Conservation (phyloP, 1,140 invertebrate genomes). For the Copidosoma floridanum region DNA sequence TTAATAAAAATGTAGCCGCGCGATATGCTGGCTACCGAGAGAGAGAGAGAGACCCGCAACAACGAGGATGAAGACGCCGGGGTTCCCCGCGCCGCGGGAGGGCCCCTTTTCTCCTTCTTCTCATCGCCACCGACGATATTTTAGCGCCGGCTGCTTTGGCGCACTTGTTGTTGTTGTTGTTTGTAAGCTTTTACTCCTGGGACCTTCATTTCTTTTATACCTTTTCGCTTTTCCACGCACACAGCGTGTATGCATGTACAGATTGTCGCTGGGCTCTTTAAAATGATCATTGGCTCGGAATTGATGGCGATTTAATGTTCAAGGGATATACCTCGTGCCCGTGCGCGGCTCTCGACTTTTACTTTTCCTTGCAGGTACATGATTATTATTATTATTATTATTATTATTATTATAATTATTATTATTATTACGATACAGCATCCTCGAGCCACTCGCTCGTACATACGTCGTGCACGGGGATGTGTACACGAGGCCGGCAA, state of each 20-base stretch:
- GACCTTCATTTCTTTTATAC: not conserved
- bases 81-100: not conserved
- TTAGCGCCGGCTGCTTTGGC: not conserved
- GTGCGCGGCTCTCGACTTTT: not conserved
- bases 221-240: not conserved
- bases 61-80: not conserved
- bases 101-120: not conserved
- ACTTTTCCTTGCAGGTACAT: too few relatives aligned
- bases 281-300: not conserved
- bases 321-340: not conserved
- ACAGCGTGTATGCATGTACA: too few relatives aligned
- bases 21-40: too few relatives aligned
- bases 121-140: conserved; percentile 10
- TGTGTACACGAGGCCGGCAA: too few relatives aligned
- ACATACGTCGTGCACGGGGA: too few relatives aligned
- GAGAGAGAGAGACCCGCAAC: too few relatives aligned
- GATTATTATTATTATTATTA: too few relatives aligned
- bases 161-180: not conserved
- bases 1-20: too few relatives aligned
- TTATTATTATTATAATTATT: too few relatives aligned
- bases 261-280: too few relatives aligned
- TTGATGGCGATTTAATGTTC: conserved; percentile 8
- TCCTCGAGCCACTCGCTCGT: too few relatives aligned
- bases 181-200: not conserved
- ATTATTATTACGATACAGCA: too few relatives aligned